These are phyloP conservation scores for Parazoanthus swiftii DNA, from an alignment of 92 coral and sea anemone genomes.

Conservation along the genomic window DNA sequence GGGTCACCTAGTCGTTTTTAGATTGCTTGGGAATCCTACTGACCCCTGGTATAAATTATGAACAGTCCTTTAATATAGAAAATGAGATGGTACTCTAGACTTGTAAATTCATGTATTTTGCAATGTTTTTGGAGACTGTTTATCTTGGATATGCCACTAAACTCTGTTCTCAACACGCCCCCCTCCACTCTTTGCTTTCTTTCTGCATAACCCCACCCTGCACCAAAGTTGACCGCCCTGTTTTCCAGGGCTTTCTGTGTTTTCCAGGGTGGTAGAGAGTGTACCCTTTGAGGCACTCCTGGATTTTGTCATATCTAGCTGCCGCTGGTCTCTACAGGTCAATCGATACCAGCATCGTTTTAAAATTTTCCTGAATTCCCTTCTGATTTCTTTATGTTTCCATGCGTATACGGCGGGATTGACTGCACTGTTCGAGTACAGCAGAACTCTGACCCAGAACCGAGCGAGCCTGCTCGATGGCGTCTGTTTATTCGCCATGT, in stretches of 20 bases:
- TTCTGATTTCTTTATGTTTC: conserved; percentile 73
- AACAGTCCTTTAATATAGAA: too few relatives aligned
- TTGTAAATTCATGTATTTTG: too few relatives aligned
- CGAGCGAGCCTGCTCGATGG: conserved; percentile 61
- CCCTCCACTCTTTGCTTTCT: conserved; percentile 7
- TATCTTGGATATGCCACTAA: background rate
- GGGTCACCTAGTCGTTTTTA: too few relatives aligned
- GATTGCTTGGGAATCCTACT: too few relatives aligned
- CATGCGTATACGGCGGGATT: conserved; percentile 81
- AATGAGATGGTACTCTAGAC: too few relatives aligned
- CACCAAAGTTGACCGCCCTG: conserved; percentile 12
- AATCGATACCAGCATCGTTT: conserved; percentile 36
- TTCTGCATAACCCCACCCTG: background rate
- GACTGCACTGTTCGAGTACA: conserved; percentile 80
- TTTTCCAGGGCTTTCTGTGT: background rate
- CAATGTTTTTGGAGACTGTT: too few relatives aligned
- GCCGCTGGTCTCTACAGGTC: conserved; percentile 44
- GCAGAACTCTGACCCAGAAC: conserved; percentile 83
- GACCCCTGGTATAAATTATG: too few relatives aligned
- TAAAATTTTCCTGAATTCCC: conserved; percentile 71
- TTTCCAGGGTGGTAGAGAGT: conserved; percentile 42
- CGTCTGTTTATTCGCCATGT: conserved; percentile 62
- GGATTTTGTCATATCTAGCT: conserved; percentile 30
- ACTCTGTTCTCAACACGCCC: background rate
- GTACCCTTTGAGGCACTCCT: conserved; percentile 49